phyloP scores from a whole-genome alignment of 2,113 vertebrate genomes.

The Nothoprocta perdicaria region DNA sequence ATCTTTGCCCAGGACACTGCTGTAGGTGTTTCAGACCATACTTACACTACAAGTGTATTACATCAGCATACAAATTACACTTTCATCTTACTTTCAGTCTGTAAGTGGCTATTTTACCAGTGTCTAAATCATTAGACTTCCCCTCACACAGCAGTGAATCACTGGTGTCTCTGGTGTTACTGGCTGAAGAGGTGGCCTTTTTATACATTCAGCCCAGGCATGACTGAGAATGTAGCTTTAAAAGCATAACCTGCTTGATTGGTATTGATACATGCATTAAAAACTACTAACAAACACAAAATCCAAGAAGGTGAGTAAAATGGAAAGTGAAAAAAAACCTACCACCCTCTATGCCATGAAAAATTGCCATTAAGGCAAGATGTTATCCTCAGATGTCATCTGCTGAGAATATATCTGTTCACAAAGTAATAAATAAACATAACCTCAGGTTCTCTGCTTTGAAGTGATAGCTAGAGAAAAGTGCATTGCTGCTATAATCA shows the following conservation, averaged over 20 bases:
- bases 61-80: neutral
- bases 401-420: conserved; percentile 63
- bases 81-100: neutral
- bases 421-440: conserved; percentile 59
- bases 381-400: conserved; percentile 47
- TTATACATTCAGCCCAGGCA: neutral
- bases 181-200: neutral
- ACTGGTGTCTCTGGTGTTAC: neutral
- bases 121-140: neutral
- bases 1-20: neutral
- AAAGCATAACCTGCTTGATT: conserved; percentile 35
- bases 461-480: conserved; percentile 25
- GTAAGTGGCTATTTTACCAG: neutral
- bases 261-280: neutral
- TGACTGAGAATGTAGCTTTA: neutral
- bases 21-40: neutral
- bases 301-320: conserved; percentile 12
- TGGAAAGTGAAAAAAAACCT: conserved; percentile 47
- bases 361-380: conserved; percentile 31
- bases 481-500: neutral
- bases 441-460: conserved; percentile 23
- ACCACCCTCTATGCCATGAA: neutral
- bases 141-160: neutral
- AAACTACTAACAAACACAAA: conserved; percentile 49
- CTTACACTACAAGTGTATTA: neutral